Base-by-base conservation (phyloP, 2,888 invertebrate genomes). In the Dasypolia templi region DNA sequence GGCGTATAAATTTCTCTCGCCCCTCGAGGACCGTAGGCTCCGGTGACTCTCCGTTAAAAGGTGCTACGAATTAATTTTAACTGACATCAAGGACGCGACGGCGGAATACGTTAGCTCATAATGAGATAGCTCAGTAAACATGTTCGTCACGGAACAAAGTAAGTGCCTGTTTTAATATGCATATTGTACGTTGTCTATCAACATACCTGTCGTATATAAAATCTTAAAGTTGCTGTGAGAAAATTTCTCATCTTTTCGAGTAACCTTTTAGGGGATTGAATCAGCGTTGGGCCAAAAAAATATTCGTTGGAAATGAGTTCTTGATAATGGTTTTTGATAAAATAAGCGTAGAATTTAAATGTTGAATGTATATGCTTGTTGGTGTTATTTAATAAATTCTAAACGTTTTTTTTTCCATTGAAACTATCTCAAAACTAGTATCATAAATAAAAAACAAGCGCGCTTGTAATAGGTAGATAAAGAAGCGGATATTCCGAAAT, bases 1-100 rank as follows among this genome's bases (percentile, higher is more conserved):
- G 91, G 89, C 92, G 94, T 94, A 95, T 94, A 95, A 95, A 95
- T 94, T 94, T 92, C 89, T 88, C 90, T 89, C 90, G 88, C 88
- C 92, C 91, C 91, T 89, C 81, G 89, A 92, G 91, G 90, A 88
- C 86, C 88, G 89, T 85, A 83, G 91, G 87, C 91, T 91, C 89
- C 91, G 89, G 92, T 91, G 92, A 88, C 89, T 91, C 90, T 89
- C 88, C 85, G 90, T 92, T 94, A 93, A 95, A 94, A 95, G 94
- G 94, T 93, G 92, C 92, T 92, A 88, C 92, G 93, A 95, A 95
- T 95, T 95, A 95, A 95, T 94, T 94, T 95, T 89, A 93, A 92
- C 93, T 93, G 93, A 93, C 93, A 90, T 93, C 92, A 92, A 94
- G 93, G 92, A 91, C 90, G 89, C 81, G 88, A 81, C 90, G 89